phyloP scores from a whole-genome alignment of 1,140 invertebrate species.

The Drosophila sechellia region DNA sequence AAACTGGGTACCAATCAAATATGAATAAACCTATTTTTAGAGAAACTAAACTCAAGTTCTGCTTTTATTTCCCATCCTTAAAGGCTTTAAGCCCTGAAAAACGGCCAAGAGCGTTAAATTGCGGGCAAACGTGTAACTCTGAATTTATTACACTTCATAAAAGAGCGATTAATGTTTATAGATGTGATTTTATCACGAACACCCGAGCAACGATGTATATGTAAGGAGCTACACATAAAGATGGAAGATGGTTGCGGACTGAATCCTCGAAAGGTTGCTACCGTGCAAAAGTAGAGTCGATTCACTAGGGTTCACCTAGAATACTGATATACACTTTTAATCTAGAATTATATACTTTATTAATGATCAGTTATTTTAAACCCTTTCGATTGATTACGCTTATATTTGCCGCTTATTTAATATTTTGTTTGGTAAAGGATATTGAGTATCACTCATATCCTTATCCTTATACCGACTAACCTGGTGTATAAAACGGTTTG shows the following conservation, averaged over 20 bases:
- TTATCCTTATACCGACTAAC: constrained; percentile 4
- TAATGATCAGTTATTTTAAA: no score
- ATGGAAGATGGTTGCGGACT: background rate
- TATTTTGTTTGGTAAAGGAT: no score
- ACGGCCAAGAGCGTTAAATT: constrained; percentile 43
- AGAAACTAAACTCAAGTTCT: constrained; percentile 61
- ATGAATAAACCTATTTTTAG: constrained; percentile 82
- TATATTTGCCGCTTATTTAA: background rate
- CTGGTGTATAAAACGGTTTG: constrained; percentile 14
- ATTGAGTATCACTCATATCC: no score
- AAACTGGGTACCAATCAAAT: constrained; percentile 82
- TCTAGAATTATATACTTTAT: no score
- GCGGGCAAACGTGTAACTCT: constrained; percentile 51
- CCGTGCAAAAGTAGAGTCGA: background rate
- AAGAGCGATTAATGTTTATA: constrained; percentile 83
- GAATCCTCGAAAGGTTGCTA: constrained; percentile 23
- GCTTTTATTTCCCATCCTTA: constrained; percentile 13
- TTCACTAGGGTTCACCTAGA: no score
- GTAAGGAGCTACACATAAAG: constrained; percentile 4
- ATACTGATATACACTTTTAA: no score
- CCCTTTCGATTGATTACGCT: no score
- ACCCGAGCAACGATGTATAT: constrained; percentile 26
- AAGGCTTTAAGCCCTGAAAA: constrained; percentile 16
- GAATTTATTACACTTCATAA: constrained; percentile 83
- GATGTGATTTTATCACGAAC: constrained; percentile 81